Evolutionary conservation across 1,140 invertebrate species (phyloP).

Genomic region (Mizuhopecten yessoensis): DNA sequence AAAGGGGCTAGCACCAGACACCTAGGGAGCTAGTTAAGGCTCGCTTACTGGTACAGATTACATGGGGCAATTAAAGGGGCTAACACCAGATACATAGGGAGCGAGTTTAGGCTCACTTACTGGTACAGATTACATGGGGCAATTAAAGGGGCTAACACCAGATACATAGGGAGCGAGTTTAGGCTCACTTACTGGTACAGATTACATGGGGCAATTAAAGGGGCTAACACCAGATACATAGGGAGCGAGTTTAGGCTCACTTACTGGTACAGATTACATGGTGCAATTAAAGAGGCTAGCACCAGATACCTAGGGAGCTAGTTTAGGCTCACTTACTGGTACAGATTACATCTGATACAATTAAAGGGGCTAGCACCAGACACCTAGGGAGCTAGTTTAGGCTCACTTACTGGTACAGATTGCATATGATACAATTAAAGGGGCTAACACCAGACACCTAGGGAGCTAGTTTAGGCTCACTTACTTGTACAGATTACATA

Average conservation of each 20-base stretch:
- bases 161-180: neutral
- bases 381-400: neutral
- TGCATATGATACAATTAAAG: neutral
- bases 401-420: no score
- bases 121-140: no score
- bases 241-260: neutral
- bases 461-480: neutral
- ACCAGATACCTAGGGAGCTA: neutral
- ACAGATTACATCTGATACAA: no score
- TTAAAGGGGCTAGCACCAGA: neutral
- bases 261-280: no score
- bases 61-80: neutral
- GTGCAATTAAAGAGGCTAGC: neutral
- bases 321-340: neutral
- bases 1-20: neutral
- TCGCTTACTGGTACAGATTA: no score
- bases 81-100: neutral
- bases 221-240: neutral
- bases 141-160: neutral
- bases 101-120: neutral
- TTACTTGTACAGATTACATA: no score
- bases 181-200: no score
- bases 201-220: neutral
- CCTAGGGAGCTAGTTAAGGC: neutral
- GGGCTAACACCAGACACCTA: neutral